Evolutionary conservation across 2,113 vertebrate species (phyloP), one percentile per base, ranked within the genome.

Genomic region (Corynorhinus townsendii): DNA sequence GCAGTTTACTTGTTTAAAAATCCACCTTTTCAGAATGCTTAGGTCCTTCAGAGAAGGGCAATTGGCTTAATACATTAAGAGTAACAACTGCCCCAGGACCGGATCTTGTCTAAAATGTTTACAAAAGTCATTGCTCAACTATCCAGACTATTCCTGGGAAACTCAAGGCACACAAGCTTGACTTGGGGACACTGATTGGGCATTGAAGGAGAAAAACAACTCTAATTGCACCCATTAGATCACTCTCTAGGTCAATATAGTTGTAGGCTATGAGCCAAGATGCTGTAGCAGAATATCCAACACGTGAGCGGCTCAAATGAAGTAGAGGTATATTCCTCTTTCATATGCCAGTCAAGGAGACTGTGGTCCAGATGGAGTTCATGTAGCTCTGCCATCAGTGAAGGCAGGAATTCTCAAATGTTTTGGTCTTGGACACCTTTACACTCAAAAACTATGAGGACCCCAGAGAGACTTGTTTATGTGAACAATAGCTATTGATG

Each of bases 1-100:
- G 49, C 9, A 7, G 17, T 92, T 90, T 69, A 82, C 62, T 95
- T 92, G 52, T 91, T 76, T 52, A 94, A 92, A 92, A 86, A 5
- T 84, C 52, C 26, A 68, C 54, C 84, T 35, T 54, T 62, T 73
- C 72, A 83, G n/a, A 86, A 87, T 92, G 12, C 30, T 40, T 68
- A 92, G 64, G 54, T 75, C 30, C 82, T 84, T 83, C 59, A 59
- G 1, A 17, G 26, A 80, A 82, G 22, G 22, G 84, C 22, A 92
- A 69, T 2, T 89, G 40, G 76, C 28, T 81, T 86, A 22, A 40
- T 77, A 77, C 17, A 11, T 68, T 91, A 38, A 80, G 47, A 84
- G 30, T 15, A 75, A 91, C 15, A 72, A n/a, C 15, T 87, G 56
- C 12, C 35, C 33, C 49, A 43, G 22, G 43, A 89, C 33, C 35